Evolutionary conservation across 1,140 invertebrate genomes (phyloP), one percentile per base, ranked within the genome.

Genomic region (Trichonephila clavata): DNA sequence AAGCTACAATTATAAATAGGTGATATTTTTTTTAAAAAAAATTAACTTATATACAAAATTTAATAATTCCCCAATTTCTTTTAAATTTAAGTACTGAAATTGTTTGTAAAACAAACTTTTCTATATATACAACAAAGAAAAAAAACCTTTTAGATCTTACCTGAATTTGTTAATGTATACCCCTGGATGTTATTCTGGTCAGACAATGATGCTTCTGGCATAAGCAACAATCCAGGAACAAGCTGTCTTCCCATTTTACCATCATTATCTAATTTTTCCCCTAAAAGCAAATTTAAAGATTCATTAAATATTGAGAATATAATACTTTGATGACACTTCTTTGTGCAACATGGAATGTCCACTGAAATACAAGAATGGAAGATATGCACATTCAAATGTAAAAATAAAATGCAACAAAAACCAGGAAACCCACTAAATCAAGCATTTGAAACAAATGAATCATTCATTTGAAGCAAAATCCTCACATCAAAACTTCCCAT

Each of bases 201-300:
- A 93, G 86, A 65, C 18, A 93, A 63, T 83, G 87, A 77, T 65
- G 90, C 63, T 61, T 94, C 97, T 90, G 96, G 96, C 95, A 98
- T 97, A 77, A 98, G 95, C 39, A 98, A 96, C 92, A 98, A 96
- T 59, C 98, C 98, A 50, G 98, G 98, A 39, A 98, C 98, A 63
- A 98, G 96, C 95, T 98, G 98, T 63, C 98, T 96, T 94, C 96
- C 96, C 94, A 95, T 95, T 92, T 95, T 94, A 32, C 90, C 91
- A 88, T 94, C 94, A 89, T 32, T 89, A 59, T 94, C 94, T 18
- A 90, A 60, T 77, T 94, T 94, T 77, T 94, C 94, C 21, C 59
- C 93, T 94, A 63, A 57, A 92, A 39, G 21, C 27, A 57, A 10
- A 27, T 50, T 50, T 50, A 50, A 7, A 10, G 50, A 13, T 50